A percentile compares a stretch with the other conserved stretches of the same genome.
phyloP scores from a whole-genome alignment of 2,113 vertebrate species.

The Gallinago jamesoni region DNA sequence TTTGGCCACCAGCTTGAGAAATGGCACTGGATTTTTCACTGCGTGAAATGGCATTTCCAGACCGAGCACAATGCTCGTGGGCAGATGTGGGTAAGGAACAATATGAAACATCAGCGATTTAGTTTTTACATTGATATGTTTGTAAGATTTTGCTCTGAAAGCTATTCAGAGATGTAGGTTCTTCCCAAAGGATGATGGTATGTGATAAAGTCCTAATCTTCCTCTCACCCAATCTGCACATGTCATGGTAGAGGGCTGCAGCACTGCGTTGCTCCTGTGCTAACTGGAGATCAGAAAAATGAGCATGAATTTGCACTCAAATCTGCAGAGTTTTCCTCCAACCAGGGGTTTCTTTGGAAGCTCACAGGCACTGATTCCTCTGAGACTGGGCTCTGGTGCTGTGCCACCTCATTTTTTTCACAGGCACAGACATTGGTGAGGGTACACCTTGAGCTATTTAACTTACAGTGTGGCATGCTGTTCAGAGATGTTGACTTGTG shows the following conservation, averaged over 20 bases:
- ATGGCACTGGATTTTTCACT: neutral
- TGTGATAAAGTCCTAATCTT: neutral
- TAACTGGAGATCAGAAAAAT: neutral
- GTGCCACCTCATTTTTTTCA: neutral
- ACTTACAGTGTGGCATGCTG: slow-evolving; percentile 76
- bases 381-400: neutral
- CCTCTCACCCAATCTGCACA: neutral
- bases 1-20: neutral
- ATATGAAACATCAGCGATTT: neutral
- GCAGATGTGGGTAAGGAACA: neutral
- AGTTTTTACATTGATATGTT: neutral
- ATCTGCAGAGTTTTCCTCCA: neutral
- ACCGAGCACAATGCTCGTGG: neutral
- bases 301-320: neutral
- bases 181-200: neutral
- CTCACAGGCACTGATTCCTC: neutral
- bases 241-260: neutral
- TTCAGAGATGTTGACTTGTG: slow-evolving; percentile 80
- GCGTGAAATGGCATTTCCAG: neutral
- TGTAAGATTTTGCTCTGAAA: neutral
- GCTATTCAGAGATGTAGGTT: neutral
- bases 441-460: neutral
- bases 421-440: neutral
- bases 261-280: neutral
- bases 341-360: neutral